phyloP scores from a whole-genome alignment of 1,140 invertebrate species.

The Asbolus verrucosus region DNA sequence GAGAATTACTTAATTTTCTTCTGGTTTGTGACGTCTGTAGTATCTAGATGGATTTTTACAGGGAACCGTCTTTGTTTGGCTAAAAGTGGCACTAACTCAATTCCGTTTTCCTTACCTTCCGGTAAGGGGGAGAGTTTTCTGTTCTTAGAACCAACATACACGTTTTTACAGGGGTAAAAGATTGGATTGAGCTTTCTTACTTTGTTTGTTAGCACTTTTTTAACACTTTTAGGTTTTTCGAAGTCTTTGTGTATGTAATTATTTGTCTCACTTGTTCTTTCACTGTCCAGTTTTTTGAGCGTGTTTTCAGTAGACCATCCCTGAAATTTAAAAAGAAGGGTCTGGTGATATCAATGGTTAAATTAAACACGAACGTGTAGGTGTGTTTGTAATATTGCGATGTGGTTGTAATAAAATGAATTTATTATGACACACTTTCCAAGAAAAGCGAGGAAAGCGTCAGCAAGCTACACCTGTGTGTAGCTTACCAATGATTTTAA shows the following conservation, averaged over 20 bases:
- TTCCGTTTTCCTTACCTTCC: constrained; percentile 70
- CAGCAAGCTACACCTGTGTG: constrained; percentile 55
- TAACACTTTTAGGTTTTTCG: constrained; percentile 48
- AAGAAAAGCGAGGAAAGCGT: constrained; percentile 53
- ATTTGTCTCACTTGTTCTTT: constrained; percentile 40
- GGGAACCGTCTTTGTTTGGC: constrained; percentile 67
- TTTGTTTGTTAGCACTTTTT: constrained; percentile 31
- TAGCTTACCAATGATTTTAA: constrained; percentile 75
- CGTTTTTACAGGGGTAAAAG: constrained; percentile 45
- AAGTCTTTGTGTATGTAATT: constrained; percentile 49
- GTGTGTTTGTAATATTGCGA: too few species aligned
- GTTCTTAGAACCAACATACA: constrained; percentile 57
- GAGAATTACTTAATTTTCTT: constrained; percentile 52
- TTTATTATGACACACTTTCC: constrained; percentile 31
- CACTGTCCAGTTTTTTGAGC: constrained; percentile 53
- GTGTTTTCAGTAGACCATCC: constrained; percentile 59
- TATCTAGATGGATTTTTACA: constrained; percentile 66
- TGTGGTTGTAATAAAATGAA: neutral
- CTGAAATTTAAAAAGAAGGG: constrained; percentile 51
- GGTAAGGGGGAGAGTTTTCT: constrained; percentile 67
- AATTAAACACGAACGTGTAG: too few species aligned
- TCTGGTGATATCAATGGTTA: too few species aligned
- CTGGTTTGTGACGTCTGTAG: constrained; percentile 71
- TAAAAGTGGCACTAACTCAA: constrained; percentile 77
- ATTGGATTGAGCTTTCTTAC: constrained; percentile 50